Evolutionary conservation across 2,888 invertebrate species (phyloP), one percentile per base, ranked within the genome.

Genomic region (Mythimna impura): DNA sequence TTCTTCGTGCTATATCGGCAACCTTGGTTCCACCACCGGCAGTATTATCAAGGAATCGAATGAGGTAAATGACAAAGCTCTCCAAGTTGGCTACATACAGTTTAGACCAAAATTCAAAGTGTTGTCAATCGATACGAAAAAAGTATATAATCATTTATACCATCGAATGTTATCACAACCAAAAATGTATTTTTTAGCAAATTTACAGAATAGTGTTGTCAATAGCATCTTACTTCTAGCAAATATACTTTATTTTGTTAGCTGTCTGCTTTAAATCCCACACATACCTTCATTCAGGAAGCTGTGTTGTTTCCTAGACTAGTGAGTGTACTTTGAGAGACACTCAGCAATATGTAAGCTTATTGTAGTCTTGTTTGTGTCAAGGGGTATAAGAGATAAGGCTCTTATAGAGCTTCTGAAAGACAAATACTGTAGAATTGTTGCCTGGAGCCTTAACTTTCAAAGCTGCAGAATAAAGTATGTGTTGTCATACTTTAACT

Each of bases 331-430:
- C 50, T n/a, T 2, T 52, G n/a, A n/a, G 50, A 47, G 54, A 10
- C 34, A 12, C 17, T 43, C 17, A 25, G n/a, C 43, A 20, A 34
- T 30, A 9, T n/a, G 5, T 76, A 76, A 68, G 68, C 76, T 50
- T 1, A 22, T 30, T 40, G 30, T 34, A 58, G 22, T 36, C n/a
- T 54, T 25, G 34, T 65, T 65, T 52, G 25, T 47, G 43, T 43
- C 30, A 30, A 36, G 62, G 40, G 20, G 55, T 57, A 66, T 50
- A 66, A 36, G 36, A 20, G 20, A 50, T 34, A 55, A 57, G 10
- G 10, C 34, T 36, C 36, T 20, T 43, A 36, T 0, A 50, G 10
- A 60, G 14, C 50, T 60, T 55, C 54, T 47, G 9, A 73, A 73
- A 50, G 8, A n/a, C 36, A 25, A 43, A 25, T 14, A 10, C 40